These are phyloP conservation scores for Forbesichthys papilliferus DNA, from an alignment of 2,113 vertebrate genomes.

Conservation along the genomic window DNA sequence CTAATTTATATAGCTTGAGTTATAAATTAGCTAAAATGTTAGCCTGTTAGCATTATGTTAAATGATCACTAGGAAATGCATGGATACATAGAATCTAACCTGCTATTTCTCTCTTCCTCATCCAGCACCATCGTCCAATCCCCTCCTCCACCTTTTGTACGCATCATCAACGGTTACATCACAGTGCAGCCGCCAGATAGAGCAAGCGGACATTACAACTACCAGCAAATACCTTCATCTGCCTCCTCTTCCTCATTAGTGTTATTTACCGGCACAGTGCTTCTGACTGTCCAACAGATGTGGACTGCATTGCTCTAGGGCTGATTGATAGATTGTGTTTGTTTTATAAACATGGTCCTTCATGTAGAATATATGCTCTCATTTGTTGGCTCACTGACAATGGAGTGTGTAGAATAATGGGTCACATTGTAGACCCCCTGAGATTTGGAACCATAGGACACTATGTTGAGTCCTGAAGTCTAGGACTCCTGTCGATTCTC, in stretches of 20 bases:
- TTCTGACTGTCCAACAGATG: slow-evolving; percentile 48
- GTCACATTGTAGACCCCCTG: neutral
- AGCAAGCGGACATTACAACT: slow-evolving; percentile 28
- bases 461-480: too few species aligned
- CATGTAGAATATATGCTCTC: neutral
- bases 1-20: too few species aligned
- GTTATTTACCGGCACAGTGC: slow-evolving; percentile 42
- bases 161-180: slow-evolving; percentile 81
- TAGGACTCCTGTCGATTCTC: too few species aligned
- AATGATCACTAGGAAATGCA: neutral
- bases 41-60: neutral
- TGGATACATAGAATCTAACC: slow-evolving; percentile 1
- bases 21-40: neutral
- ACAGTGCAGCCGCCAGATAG: slow-evolving; percentile 67
- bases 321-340: neutral
- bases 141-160: slow-evolving; percentile 73
- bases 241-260: slow-evolving; percentile 13
- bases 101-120: slow-evolving; percentile 4
- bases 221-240: slow-evolving; percentile 49
- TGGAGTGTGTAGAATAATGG: neutral
- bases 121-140: slow-evolving; percentile 74
- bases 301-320: slow-evolving; percentile 47
- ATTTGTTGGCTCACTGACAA: neutral
- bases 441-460: too few species aligned
- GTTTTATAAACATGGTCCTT: neutral